Evolutionary conservation across 2,888 invertebrate species (phyloP), one percentile per base, ranked within the genome.

Genomic region (Dasypolia templi): DNA sequence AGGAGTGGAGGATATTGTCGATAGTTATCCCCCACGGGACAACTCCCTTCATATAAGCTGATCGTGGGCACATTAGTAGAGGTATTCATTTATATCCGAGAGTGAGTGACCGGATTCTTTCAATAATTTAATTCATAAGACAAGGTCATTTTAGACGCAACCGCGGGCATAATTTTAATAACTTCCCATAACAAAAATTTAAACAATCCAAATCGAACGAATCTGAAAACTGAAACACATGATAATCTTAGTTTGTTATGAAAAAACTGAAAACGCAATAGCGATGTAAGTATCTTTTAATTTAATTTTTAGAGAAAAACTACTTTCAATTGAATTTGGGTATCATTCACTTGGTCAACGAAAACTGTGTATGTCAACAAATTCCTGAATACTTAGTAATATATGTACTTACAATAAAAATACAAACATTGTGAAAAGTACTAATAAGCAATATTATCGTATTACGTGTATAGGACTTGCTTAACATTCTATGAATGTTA

Each of bases 401-500:
- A n/a, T n/a, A n/a, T n/a, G n/a, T n/a, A 73, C 58, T 12, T 59
- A 42, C 53, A 75, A 65, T 64, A 75, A 59, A 77, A 66, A 69
- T 67, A 78, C 83, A 69, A 73, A 83, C 68, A 77, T 55, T 53
- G 58, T 6, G 17, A 61, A 75, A 79, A 66, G 51, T 68, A 79
- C 49, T 42, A 71, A 72, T 81, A 83, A 79, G 83, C 83, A 79
- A n/a, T 75, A 65, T 75, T 75, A 82, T 83, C 83, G 68, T 64
- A 67, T 83, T 83, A 68, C 83, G n/a, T 53, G 12, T 75, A 61
- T 82, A 72, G 82, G 29, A 73, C 55, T 83, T 72, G 51, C 76
- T 65, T 65, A 2, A 82, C 76, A 79, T 79, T 69, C 81, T 82
- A 82, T 82, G 75, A 61, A 55, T 65, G 56, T 81, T 42, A 53